Percentiles rank a stretch among this genome's conserved stretches.
These are phyloP conservation scores for Stomatorhinus walkeri DNA, from an alignment of 2,797 vertebrate genomes.

Conservation along the genomic window DNA sequence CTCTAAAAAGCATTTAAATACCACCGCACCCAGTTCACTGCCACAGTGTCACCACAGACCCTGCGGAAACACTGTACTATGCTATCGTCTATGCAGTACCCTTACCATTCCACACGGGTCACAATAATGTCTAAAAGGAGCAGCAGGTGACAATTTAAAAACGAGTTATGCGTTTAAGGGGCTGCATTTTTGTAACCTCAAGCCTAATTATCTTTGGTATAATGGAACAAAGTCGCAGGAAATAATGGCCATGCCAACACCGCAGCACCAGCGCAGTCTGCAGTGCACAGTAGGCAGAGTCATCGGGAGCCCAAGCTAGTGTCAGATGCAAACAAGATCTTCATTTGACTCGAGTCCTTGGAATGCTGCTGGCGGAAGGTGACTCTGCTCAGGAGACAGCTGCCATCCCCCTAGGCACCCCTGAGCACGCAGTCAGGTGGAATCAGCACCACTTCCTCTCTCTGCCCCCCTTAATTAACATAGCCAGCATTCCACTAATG, in stretches of 20 bases:
- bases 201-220: not conserved
- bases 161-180: not conserved
- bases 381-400: constrained; percentile 29
- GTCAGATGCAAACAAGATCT: constrained; percentile 13
- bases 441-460: constrained; percentile 12
- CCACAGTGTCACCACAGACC: not conserved
- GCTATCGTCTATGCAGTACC: not conserved
- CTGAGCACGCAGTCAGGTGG: constrained; percentile 50
- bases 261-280: not conserved
- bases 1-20: not conserved
- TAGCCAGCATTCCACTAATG: constrained; percentile 33
- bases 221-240: not conserved
- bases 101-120: not conserved
- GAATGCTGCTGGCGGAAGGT: constrained; percentile 9
- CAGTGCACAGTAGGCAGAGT: not conserved
- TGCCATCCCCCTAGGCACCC: constrained; percentile 41
- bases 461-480: constrained; percentile 33
- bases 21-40: not conserved
- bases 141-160: not conserved
- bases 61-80: not conserved
- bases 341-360: constrained; percentile 6
- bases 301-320: not conserved
- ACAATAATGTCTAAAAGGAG: not conserved
- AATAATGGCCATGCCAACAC: not conserved
- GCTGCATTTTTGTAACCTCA: not conserved